Evolutionary conservation across 1,140 invertebrate genomes (phyloP).

Genomic region (Dendroctonus valens): DNA sequence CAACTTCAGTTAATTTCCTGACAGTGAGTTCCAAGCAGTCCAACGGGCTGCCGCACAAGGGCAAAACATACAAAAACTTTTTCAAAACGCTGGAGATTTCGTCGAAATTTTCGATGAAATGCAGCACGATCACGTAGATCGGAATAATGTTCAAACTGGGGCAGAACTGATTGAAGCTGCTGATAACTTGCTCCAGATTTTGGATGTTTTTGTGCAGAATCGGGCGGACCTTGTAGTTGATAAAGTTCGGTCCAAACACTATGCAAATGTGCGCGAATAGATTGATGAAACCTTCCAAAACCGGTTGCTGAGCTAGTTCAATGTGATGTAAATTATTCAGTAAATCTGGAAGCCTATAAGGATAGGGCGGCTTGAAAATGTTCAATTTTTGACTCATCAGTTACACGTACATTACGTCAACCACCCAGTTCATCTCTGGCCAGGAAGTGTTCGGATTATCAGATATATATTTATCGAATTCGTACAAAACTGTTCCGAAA

Average conservation of each 20-base stretch:
- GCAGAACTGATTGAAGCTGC: conserved; percentile 47
- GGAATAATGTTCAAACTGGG: conserved; percentile 57
- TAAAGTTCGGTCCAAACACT: conserved; percentile 55
- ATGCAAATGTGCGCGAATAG: conserved; percentile 53
- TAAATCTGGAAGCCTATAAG: conserved; percentile 50
- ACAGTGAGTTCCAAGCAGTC: conserved; percentile 57
- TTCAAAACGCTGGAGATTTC: conserved; percentile 55
- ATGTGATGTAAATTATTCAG: conserved; percentile 49
- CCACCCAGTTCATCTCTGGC: conserved; percentile 58
- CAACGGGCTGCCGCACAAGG: conserved; percentile 56
- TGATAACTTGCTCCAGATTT: conserved; percentile 48
- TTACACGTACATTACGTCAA: conserved; percentile 54
- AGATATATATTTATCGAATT: conserved; percentile 55
- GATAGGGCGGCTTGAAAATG: background rate
- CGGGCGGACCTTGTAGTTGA: conserved; percentile 53
- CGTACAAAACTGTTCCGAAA: conserved; percentile 54
- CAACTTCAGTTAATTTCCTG: conserved; percentile 50
- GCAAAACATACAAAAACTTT: conserved; percentile 56
- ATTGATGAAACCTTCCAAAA: conserved; percentile 49
- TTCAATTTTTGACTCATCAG: too few species aligned
- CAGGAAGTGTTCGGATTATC: conserved; percentile 51
- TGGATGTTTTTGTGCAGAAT: conserved; percentile 55
- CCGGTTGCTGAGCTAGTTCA: conserved; percentile 46
- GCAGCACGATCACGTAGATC: conserved; percentile 57
- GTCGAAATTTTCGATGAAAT: conserved; percentile 46